Percentiles rank a stretch among this genome's conserved stretches.
Conservation (phyloP, 1,140 invertebrate species). For the Eurosta solidaginis region DNA sequence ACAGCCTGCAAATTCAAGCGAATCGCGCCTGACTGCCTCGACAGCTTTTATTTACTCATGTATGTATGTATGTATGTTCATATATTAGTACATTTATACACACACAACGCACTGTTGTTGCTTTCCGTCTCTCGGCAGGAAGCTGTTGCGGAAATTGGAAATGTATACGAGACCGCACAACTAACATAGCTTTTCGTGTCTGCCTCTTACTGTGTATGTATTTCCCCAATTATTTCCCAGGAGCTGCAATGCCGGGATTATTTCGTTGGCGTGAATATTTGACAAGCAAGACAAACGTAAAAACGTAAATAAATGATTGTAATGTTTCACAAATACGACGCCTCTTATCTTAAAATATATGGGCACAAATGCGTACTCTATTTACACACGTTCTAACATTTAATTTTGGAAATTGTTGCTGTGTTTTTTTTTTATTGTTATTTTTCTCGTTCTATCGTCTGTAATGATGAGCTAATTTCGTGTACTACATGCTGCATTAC, state of each 20-base stretch:
- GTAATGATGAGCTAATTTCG: background rate
- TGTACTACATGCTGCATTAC: background rate
- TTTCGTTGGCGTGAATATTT: constrained; percentile 18
- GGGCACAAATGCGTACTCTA: background rate
- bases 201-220: background rate
- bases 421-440: background rate
- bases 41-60: background rate
- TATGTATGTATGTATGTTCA: background rate
- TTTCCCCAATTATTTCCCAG: background rate
- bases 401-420: background rate
- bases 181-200: background rate
- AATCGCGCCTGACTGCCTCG: background rate
- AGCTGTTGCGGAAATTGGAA: constrained; percentile 34
- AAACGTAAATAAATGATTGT: constrained; percentile 27
- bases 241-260: background rate
- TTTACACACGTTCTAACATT: background rate
- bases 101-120: background rate
- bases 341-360: too few relatives aligned
- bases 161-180: constrained; percentile 27
- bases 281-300: constrained; percentile 20
- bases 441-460: background rate
- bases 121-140: constrained; percentile 13
- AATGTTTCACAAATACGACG: constrained; percentile 1
- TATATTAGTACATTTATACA: background rate
- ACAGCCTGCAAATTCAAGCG: too few relatives aligned